These are phyloP conservation scores for Hirtodrosophila trivittata DNA, from an alignment of 2,888 invertebrate genomes.

Conservation along the genomic window DNA sequence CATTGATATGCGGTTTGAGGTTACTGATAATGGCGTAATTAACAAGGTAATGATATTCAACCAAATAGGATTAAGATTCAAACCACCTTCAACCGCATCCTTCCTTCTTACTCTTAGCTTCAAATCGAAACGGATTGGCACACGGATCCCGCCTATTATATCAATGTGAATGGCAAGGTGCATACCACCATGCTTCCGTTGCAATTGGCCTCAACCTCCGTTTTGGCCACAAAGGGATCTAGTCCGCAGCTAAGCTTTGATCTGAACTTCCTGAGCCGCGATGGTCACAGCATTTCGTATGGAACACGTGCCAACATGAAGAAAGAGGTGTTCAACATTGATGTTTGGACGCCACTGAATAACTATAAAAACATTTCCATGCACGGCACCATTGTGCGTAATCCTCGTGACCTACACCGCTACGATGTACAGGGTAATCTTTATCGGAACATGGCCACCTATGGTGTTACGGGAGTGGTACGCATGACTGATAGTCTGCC, in stretches of 20 bases:
- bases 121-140: conserved; percentile 84
- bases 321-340: conserved; percentile 81
- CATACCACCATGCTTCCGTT: conserved; percentile 82
- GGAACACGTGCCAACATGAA: conserved; percentile 79
- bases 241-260: conserved; percentile 78
- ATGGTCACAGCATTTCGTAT: conserved; percentile 77
- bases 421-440: conserved; percentile 83
- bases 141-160: conserved; percentile 82
- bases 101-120: conserved; percentile 55
- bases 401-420: conserved; percentile 56
- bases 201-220: conserved; percentile 70
- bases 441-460: conserved; percentile 83
- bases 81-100: not conserved
- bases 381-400: conserved; percentile 76
- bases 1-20: conserved; percentile 87
- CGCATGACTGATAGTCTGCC: conserved; percentile 83
- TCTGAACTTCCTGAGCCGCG: conserved; percentile 69
- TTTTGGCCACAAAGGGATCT: conserved; percentile 71
- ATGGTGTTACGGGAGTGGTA: conserved; percentile 83
- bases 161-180: conserved; percentile 84
- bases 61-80: not conserved
- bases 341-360: conserved; percentile 82
- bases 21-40: conserved; percentile 85
- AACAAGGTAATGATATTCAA: conserved; percentile 85
- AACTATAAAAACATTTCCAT: conserved; percentile 82